phyloP scores from a whole-genome alignment of 2,797 vertebrate genomes.

The Aphelocoma californica region DNA sequence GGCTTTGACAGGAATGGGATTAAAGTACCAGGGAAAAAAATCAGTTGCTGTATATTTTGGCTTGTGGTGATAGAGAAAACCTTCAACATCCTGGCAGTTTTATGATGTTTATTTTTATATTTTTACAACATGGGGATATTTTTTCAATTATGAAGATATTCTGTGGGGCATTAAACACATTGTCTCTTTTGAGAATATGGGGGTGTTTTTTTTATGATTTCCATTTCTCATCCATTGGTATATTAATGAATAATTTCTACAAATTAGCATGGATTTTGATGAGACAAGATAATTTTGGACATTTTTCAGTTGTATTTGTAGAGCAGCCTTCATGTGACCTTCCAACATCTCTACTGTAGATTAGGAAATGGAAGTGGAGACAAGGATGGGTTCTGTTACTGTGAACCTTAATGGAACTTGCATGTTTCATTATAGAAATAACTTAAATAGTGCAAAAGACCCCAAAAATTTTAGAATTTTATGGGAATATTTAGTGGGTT shows the following conservation, averaged over 20 bases:
- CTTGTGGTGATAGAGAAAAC: neutral
- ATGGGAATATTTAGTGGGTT: neutral
- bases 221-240: neutral
- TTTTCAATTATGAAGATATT: neutral
- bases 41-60: neutral
- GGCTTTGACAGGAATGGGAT: slow-evolving; percentile 30
- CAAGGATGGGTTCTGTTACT: neutral
- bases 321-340: neutral
- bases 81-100: neutral
- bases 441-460: neutral
- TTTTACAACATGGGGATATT: neutral
- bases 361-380: neutral
- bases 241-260: neutral
- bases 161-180: neutral
- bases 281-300: accelerated
- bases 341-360: neutral
- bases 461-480: neutral
- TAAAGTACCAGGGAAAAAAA: slow-evolving; percentile 23
- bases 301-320: neutral
- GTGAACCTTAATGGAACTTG: neutral
- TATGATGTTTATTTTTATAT: neutral
- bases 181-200: neutral
- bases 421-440: neutral
- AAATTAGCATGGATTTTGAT: neutral
- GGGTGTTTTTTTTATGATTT: accelerated